Percentiles rank a stretch among this genome's conserved stretches.
Conservation (phyloP, 2,797 vertebrate genomes). For the Tapera naevia region DNA sequence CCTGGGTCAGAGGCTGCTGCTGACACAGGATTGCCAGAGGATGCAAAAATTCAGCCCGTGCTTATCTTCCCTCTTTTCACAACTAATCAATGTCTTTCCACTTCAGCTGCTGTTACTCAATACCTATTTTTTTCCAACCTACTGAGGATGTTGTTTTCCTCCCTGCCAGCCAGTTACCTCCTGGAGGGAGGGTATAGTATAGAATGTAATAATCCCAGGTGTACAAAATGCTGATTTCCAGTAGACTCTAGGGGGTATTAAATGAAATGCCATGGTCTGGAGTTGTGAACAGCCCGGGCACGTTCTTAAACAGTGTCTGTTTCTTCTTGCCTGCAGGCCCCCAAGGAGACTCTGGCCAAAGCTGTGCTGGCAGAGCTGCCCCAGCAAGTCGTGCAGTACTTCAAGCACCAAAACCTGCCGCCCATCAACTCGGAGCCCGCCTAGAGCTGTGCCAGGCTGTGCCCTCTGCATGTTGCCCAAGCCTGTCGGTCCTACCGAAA, state of each 20-base stretch:
- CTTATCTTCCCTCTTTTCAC: background rate
- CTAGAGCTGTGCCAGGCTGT: constrained; percentile 66
- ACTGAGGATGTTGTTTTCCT: background rate
- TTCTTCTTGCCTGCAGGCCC: constrained; percentile 79
- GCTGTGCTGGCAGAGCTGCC: constrained; percentile 96
- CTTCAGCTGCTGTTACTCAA: background rate
- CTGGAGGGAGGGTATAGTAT: background rate
- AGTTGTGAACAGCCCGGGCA: background rate
- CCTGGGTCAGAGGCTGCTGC: background rate
- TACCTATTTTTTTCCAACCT: background rate
- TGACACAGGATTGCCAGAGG: background rate
- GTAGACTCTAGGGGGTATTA: accelerated
- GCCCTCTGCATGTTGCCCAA: constrained; percentile 82
- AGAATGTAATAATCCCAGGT: background rate
- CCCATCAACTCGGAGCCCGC: constrained; percentile 86
- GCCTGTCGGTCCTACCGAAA: constrained; percentile 70
- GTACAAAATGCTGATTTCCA: background rate
- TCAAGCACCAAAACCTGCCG: constrained; percentile 93
- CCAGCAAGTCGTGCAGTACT: constrained; percentile 98
- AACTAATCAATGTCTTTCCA: background rate
- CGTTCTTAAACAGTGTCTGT: background rate
- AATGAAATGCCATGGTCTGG: background rate
- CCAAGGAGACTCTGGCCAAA: constrained; percentile 97
- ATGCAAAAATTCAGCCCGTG: background rate
- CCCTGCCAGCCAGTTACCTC: background rate